Evolutionary conservation across 2,797 vertebrate genomes (phyloP).

Genomic region (Acrossocheilus fasciatus): DNA sequence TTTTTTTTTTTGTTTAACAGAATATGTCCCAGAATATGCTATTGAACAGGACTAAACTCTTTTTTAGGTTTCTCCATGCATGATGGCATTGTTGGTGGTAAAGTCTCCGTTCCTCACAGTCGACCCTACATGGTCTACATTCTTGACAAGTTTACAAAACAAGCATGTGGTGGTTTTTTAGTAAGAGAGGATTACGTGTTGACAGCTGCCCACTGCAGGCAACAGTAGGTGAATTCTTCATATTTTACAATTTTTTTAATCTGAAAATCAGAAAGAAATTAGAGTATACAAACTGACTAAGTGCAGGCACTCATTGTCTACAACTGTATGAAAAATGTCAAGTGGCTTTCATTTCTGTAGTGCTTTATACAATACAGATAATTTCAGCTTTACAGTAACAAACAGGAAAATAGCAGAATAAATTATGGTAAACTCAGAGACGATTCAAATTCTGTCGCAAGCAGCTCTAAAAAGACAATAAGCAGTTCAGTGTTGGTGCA

Average conservation of each 20-base stretch:
- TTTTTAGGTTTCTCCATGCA: conserved; percentile 23
- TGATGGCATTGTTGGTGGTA: conserved; percentile 59
- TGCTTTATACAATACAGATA: background rate
- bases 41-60: too few relatives aligned
- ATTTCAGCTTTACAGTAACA: background rate
- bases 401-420: background rate
- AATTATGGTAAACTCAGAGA: too few relatives aligned
- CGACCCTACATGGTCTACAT: conserved; percentile 70
- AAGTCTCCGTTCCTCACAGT: conserved; percentile 45
- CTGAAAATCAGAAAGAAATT: background rate
- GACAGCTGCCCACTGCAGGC: conserved; percentile 72
- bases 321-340: background rate
- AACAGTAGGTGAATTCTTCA: conserved; percentile 52
- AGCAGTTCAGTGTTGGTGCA: background rate
- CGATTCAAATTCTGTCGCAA: too few relatives aligned
- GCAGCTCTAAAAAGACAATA: too few relatives aligned
- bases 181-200: conserved; percentile 70
- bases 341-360: background rate
- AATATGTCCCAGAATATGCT: background rate
- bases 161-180: conserved; percentile 66
- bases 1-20: background rate
- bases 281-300: background rate
- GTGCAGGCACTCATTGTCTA: background rate
- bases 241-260: background rate
- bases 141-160: accelerated